Evolutionary conservation across 2,888 invertebrate species (phyloP).

Genomic region (Lithosia quadra): DNA sequence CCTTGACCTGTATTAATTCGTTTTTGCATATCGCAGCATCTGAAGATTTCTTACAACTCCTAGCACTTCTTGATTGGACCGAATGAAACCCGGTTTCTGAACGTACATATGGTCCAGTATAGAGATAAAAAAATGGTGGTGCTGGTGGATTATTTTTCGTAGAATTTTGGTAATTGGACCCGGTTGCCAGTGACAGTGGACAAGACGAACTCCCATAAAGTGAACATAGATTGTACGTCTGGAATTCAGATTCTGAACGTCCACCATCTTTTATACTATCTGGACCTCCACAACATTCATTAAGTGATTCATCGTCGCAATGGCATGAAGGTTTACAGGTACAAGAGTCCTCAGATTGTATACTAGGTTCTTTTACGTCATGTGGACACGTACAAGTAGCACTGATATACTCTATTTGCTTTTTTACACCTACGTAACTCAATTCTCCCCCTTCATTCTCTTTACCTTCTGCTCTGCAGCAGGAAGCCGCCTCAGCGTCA

Average conservation of each 20-base stretch:
- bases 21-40: background rate
- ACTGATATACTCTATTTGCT: constrained; percentile 39
- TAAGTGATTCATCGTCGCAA: background rate
- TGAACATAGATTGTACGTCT: constrained; percentile 11
- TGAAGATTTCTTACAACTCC: background rate
- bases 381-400: constrained; percentile 34
- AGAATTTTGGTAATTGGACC: background rate
- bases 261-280: background rate
- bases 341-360: background rate
- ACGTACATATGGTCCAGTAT: constrained; percentile 14
- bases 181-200: background rate
- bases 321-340: background rate
- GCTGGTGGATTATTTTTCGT: constrained; percentile 3
- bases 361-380: background rate
- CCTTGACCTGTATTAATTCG: constrained; percentile 7
- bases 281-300: background rate
- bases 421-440: constrained; percentile 36
- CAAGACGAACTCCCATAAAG: background rate
- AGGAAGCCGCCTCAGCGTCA: background rate
- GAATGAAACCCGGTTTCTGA: constrained; percentile 15
- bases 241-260: background rate
- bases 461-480: background rate
- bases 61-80: background rate
- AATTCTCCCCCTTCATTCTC: background rate
- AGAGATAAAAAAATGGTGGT: constrained; percentile 12